phyloP scores from a whole-genome alignment of 2,113 vertebrate genomes.

The Artemisiospiza belli region DNA sequence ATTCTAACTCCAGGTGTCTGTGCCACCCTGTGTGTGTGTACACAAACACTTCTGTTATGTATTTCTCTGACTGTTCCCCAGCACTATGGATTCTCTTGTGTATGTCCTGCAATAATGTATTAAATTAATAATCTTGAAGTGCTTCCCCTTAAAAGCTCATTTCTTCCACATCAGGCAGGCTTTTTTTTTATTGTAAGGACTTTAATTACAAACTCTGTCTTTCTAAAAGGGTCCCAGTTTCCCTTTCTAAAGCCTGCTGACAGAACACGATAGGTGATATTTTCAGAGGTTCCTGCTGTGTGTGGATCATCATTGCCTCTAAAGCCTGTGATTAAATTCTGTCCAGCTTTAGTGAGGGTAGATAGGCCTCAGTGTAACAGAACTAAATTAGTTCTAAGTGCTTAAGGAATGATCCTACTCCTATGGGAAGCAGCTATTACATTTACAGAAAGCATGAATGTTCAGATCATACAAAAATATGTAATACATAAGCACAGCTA shows the following conservation, averaged over 20 bases:
- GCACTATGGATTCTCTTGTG: neutral
- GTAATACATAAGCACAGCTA: neutral
- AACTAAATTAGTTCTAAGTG: neutral
- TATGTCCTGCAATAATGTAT: neutral
- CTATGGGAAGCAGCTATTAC: neutral
- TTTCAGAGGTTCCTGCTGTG: neutral
- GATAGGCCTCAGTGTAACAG: neutral
- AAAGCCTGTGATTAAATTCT: neutral
- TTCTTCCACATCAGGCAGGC: neutral
- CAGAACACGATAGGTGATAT: neutral
- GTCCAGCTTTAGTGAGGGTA: neutral
- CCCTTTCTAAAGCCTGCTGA: neutral
- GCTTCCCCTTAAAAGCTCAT: neutral
- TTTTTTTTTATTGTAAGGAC: neutral
- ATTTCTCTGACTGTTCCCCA: neutral
- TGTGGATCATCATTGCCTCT: neutral
- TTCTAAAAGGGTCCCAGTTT: neutral
- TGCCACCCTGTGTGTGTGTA: neutral
- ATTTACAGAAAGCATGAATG: neutral
- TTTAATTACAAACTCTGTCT: neutral
- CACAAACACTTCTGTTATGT: neutral
- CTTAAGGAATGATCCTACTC: neutral
- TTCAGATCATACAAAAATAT: neutral
- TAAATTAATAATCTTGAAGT: neutral
- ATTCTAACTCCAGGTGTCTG: neutral